Base-by-base conservation (phyloP, 2,888 invertebrate species). In the Epinotia demarniana region DNA sequence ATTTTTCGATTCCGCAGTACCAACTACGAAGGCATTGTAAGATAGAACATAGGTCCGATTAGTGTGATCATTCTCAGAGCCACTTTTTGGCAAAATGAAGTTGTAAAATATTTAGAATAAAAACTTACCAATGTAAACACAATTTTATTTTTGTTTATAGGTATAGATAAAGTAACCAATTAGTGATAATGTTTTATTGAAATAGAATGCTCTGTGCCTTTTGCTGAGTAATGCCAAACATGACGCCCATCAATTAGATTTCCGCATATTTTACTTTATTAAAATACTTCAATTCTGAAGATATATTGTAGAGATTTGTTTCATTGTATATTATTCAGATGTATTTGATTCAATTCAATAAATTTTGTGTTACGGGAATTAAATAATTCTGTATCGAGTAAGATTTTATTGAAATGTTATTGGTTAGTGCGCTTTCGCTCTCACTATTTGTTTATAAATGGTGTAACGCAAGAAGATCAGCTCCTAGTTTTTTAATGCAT, bases 1-100 rank as follows among this genome's bases (percentile, higher is more conserved):
- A 73, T 73, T 73, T 55, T 73, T 68, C 68, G 68, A 73, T 68
- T 73, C 33, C n/a, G 16, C 46, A 23, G 16, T 49, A 27, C n/a
- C 49, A n/a, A 66, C 27, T 49, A 53, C 49, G 27, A 66, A n/a
- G 43, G 23, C 12, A 19, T 19, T 64, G 46, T 19, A 19, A 46
- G 46, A 46, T 16, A 46, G 46, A 63, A 23, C 13, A 18, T 11
- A 12, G 39, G 18, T 43, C 18, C 49, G 16, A 46, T 46, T 13
- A 33, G 6, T 58, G 23, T 23, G 49, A 49, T 49, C 49, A 49
- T 27, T 27, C 23, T 27, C 23, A 27, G 33, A 33, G 33, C 33
- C 33, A 33, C 33, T 33, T 33, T 33, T 5, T 33, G 8, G 33
- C 33, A 33, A 33, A 33, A 33, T 33, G 6, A 8, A 33, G 33